phyloP scores from a whole-genome alignment of 2,888 invertebrate genomes.

The Zygothrica quintamaculata region DNA sequence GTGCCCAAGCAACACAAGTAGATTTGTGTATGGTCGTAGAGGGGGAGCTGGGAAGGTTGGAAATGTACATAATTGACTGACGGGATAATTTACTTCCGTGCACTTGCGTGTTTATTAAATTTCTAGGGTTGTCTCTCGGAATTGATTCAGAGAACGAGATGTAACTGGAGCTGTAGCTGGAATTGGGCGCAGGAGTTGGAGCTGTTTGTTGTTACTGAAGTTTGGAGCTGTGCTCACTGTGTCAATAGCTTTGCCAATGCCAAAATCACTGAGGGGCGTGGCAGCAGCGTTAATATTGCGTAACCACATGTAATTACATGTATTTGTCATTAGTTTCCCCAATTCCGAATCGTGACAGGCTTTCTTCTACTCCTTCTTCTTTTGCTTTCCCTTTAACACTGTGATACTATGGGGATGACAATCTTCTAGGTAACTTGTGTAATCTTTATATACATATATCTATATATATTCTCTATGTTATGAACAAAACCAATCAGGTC shows the following conservation, averaged over 20 bases:
- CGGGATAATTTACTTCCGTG: conserved; percentile 77
- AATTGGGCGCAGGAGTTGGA: neutral
- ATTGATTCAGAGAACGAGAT: conserved; percentile 60
- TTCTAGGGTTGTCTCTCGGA: conserved; percentile 71
- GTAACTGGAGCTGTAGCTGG: neutral
- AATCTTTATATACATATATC: no score
- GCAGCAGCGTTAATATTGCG: conserved; percentile 54
- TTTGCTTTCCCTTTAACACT: no score
- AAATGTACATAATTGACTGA: conserved; percentile 74
- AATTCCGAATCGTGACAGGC: conserved; percentile 58
- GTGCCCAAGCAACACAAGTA: conserved; percentile 6
- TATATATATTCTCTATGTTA: no score
- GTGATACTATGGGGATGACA: neutral
- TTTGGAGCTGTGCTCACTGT: conserved; percentile 24
- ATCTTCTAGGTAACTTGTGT: no score
- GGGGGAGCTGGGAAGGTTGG: conserved; percentile 15
- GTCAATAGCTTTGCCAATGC: conserved; percentile 49
- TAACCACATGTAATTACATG: conserved; percentile 75
- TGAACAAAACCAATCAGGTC: no score
- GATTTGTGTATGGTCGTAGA: neutral
- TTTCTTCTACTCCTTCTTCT: no score
- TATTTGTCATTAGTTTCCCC: conserved; percentile 68
- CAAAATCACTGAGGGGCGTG: conserved; percentile 27
- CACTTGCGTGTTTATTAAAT: conserved; percentile 81
- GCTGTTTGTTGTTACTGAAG: no score